A percentile compares a stretch with the other conserved stretches of the same genome.
phyloP scores from a whole-genome alignment of 35 echinoderm and acorn worm species.

The Eucidaris tribuloides region DNA sequence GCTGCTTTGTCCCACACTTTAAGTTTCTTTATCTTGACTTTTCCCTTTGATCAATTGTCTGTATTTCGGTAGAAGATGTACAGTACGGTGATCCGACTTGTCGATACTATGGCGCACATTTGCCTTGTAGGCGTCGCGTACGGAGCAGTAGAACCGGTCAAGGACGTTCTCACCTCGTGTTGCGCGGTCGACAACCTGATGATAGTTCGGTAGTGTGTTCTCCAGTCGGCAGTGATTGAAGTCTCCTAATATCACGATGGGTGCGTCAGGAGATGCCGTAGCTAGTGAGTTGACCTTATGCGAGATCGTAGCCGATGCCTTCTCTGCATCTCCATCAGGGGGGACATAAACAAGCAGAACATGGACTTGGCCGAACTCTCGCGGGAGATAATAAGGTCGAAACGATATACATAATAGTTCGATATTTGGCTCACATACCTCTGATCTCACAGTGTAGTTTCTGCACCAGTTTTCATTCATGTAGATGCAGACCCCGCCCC shows the following conservation, averaged over 20 bases:
- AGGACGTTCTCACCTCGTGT: conserved; percentile 26
- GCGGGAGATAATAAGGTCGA: conserved; percentile 28
- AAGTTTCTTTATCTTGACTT: conserved; percentile 28
- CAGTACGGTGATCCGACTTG: conserved; percentile 14
- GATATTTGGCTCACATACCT: conserved; percentile 16
- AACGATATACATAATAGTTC: conserved; percentile 21
- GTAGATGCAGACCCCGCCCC: conserved; percentile 38
- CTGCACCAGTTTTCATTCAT: conserved; percentile 42
- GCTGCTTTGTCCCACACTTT: conserved; percentile 15
- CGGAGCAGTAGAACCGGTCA: conserved; percentile 10
- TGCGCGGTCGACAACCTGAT: conserved; percentile 13
- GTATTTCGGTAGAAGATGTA: conserved; percentile 33
- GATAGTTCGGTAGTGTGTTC: conserved; percentile 13
- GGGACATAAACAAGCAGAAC: conserved; percentile 28
- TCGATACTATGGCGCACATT: conserved; percentile 7
- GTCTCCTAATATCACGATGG: conserved; percentile 15
- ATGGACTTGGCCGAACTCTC: conserved; percentile 17
- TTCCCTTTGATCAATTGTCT: conserved; percentile 4
- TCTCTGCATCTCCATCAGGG: not conserved
- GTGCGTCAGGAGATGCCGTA: conserved; percentile 6
- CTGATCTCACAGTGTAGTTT: not conserved
- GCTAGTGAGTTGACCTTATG: not conserved
- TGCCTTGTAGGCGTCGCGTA: conserved; percentile 23
- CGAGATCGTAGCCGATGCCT: not conserved
- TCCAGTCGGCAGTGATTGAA: conserved; percentile 38